Evolutionary conservation across 1,140 invertebrate species (phyloP).

Genomic region (Mercenaria mercenaria): DNA sequence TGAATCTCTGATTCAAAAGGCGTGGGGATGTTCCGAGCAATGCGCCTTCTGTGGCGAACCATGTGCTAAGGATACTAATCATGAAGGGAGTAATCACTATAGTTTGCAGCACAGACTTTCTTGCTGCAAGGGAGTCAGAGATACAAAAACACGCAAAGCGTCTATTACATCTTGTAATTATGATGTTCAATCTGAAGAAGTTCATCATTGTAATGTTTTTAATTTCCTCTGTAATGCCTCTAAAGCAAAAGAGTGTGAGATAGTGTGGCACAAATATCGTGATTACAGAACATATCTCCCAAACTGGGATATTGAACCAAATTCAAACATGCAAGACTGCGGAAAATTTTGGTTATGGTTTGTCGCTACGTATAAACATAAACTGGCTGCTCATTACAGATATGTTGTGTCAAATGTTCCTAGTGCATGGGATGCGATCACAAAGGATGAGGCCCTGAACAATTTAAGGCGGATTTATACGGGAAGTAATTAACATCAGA

Average conservation of each 20-base stretch:
- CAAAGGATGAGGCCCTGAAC: neutral
- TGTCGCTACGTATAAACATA: neutral
- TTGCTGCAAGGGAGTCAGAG: neutral
- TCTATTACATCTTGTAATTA: neutral
- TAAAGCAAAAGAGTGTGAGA: neutral
- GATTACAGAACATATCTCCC: neutral
- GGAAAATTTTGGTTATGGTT: neutral
- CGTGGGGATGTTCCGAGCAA: slow-evolving; percentile 2
- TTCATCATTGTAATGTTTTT: neutral
- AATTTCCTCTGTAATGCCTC: neutral
- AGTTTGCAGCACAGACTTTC: neutral
- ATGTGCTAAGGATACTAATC: too few relatives aligned
- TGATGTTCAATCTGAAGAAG: neutral
- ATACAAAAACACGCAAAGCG: neutral
- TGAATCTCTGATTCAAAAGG: neutral
- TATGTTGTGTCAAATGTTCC: neutral
- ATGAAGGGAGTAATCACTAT: neutral
- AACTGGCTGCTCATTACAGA: neutral
- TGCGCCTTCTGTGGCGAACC: too few relatives aligned
- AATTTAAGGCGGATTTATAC: neutral
- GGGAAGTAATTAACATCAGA: too few relatives aligned
- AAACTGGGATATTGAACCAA: slow-evolving; percentile 1
- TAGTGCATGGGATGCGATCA: neutral
- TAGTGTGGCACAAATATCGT: neutral
- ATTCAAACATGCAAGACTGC: neutral